A percentile compares a stretch with the other conserved stretches of the same genome.
Evolutionary conservation across 2,113 vertebrate genomes (phyloP).

Genomic region (Cyanocitta stelleri): DNA sequence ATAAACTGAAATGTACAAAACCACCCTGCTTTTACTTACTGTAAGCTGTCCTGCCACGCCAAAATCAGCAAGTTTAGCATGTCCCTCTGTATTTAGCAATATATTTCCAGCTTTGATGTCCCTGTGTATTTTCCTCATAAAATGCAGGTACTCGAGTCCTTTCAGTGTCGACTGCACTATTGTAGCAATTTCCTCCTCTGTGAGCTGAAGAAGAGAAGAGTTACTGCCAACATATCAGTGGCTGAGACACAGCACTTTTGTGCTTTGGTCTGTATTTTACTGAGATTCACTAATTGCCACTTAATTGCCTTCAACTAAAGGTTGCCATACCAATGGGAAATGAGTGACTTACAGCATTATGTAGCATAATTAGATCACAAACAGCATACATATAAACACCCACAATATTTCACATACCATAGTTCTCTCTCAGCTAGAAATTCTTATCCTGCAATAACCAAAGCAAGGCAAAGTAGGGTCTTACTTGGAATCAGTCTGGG

Average conservation of each 20-base stretch:
- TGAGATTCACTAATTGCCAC: not conserved
- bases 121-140: slow-evolving; percentile 97
- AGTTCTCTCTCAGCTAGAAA: not conserved
- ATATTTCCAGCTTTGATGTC: slow-evolving; percentile 98
- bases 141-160: slow-evolving; percentile 93
- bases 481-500: not conserved
- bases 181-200: slow-evolving; percentile 89
- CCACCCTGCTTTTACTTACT: slow-evolving; percentile 69
- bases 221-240: not conserved
- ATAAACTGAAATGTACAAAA: not conserved
- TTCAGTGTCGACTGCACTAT: slow-evolving; percentile 90
- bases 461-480: not conserved
- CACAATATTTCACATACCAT: not conserved
- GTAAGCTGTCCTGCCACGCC: slow-evolving; percentile 94
- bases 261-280: not conserved
- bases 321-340: not conserved
- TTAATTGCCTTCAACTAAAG: not conserved
- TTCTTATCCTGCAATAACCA: not conserved
- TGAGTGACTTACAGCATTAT: not conserved
- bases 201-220: slow-evolving; percentile 73
- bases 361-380: not conserved
- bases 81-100: slow-evolving; percentile 88
- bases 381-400: fast-evolving
- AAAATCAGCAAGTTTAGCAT: slow-evolving; percentile 95
- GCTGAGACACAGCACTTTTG: not conserved